Conservation (phyloP, 2,797 vertebrate genomes). For the Syngnathus rostellatus region DNA sequence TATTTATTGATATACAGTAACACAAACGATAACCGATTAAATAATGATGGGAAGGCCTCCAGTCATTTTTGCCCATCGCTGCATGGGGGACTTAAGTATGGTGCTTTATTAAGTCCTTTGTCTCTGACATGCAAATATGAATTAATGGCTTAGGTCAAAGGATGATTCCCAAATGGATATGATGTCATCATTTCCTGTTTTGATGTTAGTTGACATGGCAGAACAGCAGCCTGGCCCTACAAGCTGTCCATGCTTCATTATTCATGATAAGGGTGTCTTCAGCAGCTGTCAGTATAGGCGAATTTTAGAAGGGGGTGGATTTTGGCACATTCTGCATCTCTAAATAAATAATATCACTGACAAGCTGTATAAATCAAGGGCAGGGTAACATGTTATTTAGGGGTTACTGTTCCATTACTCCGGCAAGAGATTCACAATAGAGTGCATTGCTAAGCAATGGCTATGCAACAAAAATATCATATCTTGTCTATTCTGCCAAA, state of each 20-base stretch:
- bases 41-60: no score
- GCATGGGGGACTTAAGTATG: neutral
- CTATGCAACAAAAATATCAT: neutral
- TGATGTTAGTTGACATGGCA: constrained; percentile 41
- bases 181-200: constrained; percentile 11
- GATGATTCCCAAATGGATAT: constrained; percentile 9
- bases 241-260: constrained; percentile 55
- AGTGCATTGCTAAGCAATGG: neutral
- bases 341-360: constrained; percentile 51
- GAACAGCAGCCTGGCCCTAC: constrained; percentile 38
- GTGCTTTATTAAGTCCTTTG: neutral
- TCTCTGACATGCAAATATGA: neutral
- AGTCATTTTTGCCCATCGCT: no score
- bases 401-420: constrained; percentile 18
- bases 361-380: constrained; percentile 37
- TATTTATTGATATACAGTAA: no score
- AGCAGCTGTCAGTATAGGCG: constrained; percentile 22
- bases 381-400: constrained; percentile 20
- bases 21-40: no score
- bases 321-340: constrained; percentile 12
- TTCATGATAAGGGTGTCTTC: constrained; percentile 38
- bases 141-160: constrained; percentile 1
- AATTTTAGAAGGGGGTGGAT: constrained; percentile 28
- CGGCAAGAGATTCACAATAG: neutral
- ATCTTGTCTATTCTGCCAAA: neutral